Evolutionary conservation across 2,888 invertebrate genomes (phyloP).

Genomic region (Steinernema hermaphroditum): DNA sequence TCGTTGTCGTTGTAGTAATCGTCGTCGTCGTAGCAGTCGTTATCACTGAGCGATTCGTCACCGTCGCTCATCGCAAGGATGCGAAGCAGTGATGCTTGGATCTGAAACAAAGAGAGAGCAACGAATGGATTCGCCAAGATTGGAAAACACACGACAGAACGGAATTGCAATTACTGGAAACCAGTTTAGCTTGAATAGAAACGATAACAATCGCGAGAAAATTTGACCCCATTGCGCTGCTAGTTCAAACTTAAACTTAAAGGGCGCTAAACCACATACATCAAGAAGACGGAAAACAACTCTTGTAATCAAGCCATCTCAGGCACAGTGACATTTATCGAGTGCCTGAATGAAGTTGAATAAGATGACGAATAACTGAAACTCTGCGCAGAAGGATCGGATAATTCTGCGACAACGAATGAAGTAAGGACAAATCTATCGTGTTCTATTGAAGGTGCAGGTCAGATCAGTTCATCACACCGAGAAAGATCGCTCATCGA

Average conservation of each 20-base stretch:
- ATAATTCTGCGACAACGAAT: no score
- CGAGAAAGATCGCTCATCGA: no score
- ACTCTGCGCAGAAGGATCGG: no score
- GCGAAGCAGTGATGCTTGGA: background rate
- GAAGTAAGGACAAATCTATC: no score
- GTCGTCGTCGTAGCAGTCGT: conserved; percentile 32
- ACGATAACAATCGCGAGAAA: conserved; percentile 10
- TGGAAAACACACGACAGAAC: no score
- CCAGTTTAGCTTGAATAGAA: background rate
- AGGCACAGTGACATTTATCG: background rate
- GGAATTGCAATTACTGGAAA: background rate
- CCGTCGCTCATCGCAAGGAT: conserved; percentile 21
- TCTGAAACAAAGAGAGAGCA: background rate
- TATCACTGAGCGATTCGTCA: background rate
- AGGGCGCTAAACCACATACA: background rate
- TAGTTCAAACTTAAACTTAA: background rate
- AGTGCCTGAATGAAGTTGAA: background rate
- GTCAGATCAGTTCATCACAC: no score
- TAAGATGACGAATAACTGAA: no score
- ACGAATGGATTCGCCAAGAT: no score
- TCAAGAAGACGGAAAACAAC: background rate
- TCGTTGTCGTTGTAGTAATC: conserved; percentile 35
- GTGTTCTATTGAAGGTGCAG: no score
- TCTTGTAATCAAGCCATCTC: background rate
- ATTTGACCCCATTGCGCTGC: no score